Conservation (phyloP, 2,888 invertebrate species). For the Nineta flava region DNA sequence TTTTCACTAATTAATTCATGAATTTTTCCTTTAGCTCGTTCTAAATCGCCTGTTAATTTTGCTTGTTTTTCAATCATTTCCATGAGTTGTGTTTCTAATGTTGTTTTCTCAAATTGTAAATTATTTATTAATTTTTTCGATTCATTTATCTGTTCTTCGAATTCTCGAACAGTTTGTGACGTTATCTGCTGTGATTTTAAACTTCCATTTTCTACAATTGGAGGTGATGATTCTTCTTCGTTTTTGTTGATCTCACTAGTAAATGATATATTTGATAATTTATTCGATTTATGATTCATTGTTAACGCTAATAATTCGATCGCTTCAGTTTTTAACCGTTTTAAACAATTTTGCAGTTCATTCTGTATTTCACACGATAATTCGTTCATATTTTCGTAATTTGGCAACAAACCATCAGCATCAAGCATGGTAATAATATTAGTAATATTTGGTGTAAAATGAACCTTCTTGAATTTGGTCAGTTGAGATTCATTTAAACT, state of each 20-base stretch:
- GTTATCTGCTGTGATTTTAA: too few relatives aligned
- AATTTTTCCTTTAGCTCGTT: conserved; percentile 28
- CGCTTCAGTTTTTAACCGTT: conserved; percentile 50
- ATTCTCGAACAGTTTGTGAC: conserved; percentile 21
- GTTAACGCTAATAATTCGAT: conserved; percentile 49
- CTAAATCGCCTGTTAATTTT: conserved; percentile 33
- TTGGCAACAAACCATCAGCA: conserved; percentile 34
- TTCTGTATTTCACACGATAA: conserved; percentile 40
- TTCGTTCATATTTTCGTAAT: conserved; percentile 32
- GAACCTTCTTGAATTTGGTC: conserved; percentile 35
- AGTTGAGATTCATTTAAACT: conserved; percentile 12
- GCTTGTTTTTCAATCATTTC: conserved; percentile 40
- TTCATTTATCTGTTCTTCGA: conserved; percentile 38
- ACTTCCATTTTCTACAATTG: too few relatives aligned
- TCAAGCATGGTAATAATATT: conserved; percentile 43
- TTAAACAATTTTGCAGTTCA: conserved; percentile 51
- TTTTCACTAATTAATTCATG: conserved; percentile 25
- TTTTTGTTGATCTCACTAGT: conserved; percentile 10
- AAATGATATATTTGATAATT: neutral
- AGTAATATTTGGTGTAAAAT: conserved; percentile 53
- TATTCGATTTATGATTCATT: conserved; percentile 12
- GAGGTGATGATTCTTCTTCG: conserved; percentile 19
- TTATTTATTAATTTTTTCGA: conserved; percentile 31
- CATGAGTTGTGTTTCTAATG: conserved; percentile 42
- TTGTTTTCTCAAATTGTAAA: conserved; percentile 27